These are phyloP conservation scores for Orthosia gracilis DNA, from an alignment of 2,888 invertebrate species.

Conservation along the genomic window DNA sequence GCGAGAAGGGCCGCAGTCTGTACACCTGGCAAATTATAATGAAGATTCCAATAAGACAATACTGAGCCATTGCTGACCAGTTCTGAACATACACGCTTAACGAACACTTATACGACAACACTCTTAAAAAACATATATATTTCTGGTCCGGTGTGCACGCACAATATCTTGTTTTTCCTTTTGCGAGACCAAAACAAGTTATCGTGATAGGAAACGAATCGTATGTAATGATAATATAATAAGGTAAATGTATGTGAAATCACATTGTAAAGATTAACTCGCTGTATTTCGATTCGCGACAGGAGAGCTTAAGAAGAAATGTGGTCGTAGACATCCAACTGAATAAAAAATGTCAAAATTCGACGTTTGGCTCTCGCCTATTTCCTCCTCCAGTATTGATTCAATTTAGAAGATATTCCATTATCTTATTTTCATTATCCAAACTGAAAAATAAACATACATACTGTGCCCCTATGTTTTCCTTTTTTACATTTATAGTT, in stretches of 20 bases:
- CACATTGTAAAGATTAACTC: constrained; percentile 26
- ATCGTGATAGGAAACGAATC: constrained; percentile 56
- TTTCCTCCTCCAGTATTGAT: no score
- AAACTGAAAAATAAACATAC: no score
- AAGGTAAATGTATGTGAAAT: constrained; percentile 41
- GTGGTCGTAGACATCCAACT: no score
- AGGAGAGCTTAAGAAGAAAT: background rate
- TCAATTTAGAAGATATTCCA: no score
- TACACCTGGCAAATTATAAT: constrained; percentile 79
- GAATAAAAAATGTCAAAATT: no score
- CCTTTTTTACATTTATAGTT: no score
- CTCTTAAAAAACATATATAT: constrained; percentile 48
- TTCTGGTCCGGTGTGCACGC: constrained; percentile 50
- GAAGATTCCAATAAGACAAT: constrained; percentile 77
- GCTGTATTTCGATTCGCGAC: constrained; percentile 23
- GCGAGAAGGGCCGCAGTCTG: constrained; percentile 31
- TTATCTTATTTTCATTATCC: no score
- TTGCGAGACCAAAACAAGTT: constrained; percentile 58
- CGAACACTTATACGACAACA: constrained; percentile 54
- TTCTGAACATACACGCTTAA: constrained; percentile 61
- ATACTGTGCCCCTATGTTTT: no score
- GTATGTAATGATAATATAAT: constrained; percentile 54
- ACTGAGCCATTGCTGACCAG: constrained; percentile 68
- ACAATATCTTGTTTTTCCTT: constrained; percentile 57
- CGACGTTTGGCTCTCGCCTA: no score